These are phyloP conservation scores for Anastatus disparis DNA, from an alignment of 1,140 invertebrate genomes.

Conservation along the genomic window DNA sequence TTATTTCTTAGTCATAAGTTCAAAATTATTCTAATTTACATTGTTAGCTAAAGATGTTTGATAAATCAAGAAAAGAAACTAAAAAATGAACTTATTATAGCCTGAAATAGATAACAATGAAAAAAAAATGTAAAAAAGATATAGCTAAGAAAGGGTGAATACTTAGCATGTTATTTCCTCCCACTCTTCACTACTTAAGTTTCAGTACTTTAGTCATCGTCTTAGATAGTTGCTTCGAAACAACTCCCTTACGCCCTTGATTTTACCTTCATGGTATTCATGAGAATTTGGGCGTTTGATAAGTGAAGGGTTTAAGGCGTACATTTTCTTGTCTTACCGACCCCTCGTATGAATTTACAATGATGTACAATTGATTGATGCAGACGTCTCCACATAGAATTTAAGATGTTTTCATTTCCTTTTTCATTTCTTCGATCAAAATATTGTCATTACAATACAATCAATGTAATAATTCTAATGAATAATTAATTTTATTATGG, in stretches of 20 bases:
- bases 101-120: not conserved
- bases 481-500: too few species aligned
- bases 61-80: too few species aligned
- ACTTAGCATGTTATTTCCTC: too few species aligned
- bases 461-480: too few species aligned
- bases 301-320: constrained; percentile 4
- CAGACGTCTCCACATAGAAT: too few species aligned
- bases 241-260: constrained; percentile 51
- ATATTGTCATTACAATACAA: too few species aligned
- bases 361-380: constrained; percentile 11
- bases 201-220: constrained; percentile 41
- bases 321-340: constrained; percentile 31
- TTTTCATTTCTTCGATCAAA: not conserved
- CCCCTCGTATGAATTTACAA: constrained; percentile 56
- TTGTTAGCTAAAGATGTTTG: too few species aligned
- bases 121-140: not conserved
- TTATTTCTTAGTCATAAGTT: too few species aligned
- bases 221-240: constrained; percentile 49
- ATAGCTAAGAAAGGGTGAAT: not conserved
- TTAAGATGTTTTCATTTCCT: too few species aligned
- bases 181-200: too few species aligned
- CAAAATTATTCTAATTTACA: too few species aligned
- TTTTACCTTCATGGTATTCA: constrained; percentile 56
- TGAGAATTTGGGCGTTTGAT: constrained; percentile 47
- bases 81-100: too few species aligned